These are phyloP conservation scores for Coracias cyanogaster DNA, from an alignment of 2,797 vertebrate species.

Conservation along the genomic window DNA sequence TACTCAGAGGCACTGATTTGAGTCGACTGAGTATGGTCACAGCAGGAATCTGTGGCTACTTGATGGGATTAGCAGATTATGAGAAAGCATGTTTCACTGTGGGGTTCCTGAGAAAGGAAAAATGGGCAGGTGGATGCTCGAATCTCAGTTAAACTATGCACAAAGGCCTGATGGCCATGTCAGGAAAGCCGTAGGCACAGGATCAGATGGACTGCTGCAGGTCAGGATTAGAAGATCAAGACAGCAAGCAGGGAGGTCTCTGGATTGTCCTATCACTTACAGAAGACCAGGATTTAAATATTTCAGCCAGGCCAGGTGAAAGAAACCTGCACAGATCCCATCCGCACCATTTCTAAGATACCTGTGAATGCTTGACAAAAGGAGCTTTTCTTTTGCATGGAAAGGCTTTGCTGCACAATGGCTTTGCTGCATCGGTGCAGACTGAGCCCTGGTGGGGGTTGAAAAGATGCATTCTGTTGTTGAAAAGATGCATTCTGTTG, in stretches of 20 bases:
- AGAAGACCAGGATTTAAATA: background rate
- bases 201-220: background rate
- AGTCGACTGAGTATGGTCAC: background rate
- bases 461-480: slow-evolving; percentile 29
- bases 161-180: background rate
- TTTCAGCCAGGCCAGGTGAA: background rate
- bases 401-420: slow-evolving; percentile 9
- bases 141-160: slow-evolving; percentile 13
- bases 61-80: slow-evolving; percentile 62
- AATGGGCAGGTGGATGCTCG: background rate
- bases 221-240: background rate
- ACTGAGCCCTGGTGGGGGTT: background rate
- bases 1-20: background rate
- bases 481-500: no score
- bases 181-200: background rate
- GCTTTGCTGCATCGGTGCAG: slow-evolving; percentile 11
- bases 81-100: slow-evolving; percentile 23
- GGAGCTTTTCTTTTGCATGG: slow-evolving; percentile 41
- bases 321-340: background rate
- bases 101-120: background rate
- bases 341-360: background rate
- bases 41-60: slow-evolving; percentile 52
- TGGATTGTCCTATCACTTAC: background rate
- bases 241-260: background rate
- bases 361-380: background rate